Evolutionary conservation across 2,888 invertebrate species (phyloP), one percentile per base, ranked within the genome.

Genomic region (Mamestra brassicae): DNA sequence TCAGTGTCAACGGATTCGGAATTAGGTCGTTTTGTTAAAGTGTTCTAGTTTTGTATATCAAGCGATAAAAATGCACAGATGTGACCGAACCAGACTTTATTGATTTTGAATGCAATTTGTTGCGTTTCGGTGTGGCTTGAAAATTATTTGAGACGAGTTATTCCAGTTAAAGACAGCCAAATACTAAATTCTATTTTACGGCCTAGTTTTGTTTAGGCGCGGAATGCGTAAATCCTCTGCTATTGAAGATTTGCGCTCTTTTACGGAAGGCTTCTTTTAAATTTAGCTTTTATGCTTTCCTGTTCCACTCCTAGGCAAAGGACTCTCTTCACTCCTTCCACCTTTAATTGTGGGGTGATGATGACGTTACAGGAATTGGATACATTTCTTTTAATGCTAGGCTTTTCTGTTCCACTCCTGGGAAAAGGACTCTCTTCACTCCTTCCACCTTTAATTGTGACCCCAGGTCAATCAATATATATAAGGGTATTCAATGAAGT

Each of bases 21-120:
- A 60, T 64, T 75, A 50, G 54, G 50, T 67, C 42, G 8, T 34
- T 66, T 60, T 62, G 11, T 3, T 34, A 0, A n/a, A 11, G 54
- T 11, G 15, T 36, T 58, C 54, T 36, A 47, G 15, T 62, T 64
- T 54, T 45, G 57, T 76, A 58, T 71, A 64, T 63, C 5, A 65
- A 65, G 64, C 71, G 38, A 78, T 78, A 74, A 78, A 82, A 81
- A 78, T 72, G 52, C 17, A 70, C 74, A 83, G 62, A 81, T 72
- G 71, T 66, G 66, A 38, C 65, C n/a, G 54, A 58, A 36, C 65
- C 62, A 55, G 62, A 54, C 58, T 60, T 26, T 81, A 74, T 78
- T 72, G 83, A 82, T 74, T 78, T 69, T 82, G 15, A 47, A 64
- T 54, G 76, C 45, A 10, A 68, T 65, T 60, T 68, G 58, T 54